These are phyloP conservation scores for Oikopleura vanhoeffeni DNA, from an alignment of 23 tunicate genomes.

Conservation along the genomic window DNA sequence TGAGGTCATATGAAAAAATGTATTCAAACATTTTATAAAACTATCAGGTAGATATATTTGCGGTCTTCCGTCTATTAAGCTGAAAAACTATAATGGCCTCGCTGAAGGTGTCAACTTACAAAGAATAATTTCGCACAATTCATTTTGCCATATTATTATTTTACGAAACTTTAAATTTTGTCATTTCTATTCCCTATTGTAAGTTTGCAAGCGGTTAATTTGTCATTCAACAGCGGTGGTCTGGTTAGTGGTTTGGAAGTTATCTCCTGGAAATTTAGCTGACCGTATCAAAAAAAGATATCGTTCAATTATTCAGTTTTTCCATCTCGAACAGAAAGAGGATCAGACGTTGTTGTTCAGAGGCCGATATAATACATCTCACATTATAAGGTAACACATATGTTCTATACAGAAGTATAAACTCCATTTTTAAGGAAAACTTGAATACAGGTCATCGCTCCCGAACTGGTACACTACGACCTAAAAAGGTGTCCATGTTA, in stretches of 20 bases:
- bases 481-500: too few species aligned
- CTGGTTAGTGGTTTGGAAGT: conserved; percentile 89
- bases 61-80: too few species aligned
- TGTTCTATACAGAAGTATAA: neutral
- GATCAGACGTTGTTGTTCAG: conserved; percentile 96
- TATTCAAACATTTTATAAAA: too few species aligned
- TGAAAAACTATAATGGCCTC: too few species aligned
- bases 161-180: neutral
- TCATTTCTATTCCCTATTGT: neutral
- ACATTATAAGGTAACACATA: conserved; percentile 29
- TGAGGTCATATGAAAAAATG: too few species aligned
- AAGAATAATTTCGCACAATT: too few species aligned
- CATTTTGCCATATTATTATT: neutral
- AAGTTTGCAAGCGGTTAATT: conserved; percentile 42
- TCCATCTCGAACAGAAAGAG: conserved; percentile 62
- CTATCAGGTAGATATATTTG: too few species aligned
- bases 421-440: too few species aligned
- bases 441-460: too few species aligned
- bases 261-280: conserved; percentile 62
- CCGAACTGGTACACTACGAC: too few species aligned
- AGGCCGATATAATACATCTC: conserved; percentile 92
- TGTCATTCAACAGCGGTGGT: conserved; percentile 99
- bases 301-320: conserved; percentile 89
- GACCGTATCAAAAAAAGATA: conserved; percentile 84
- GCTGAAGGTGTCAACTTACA: too few species aligned